A percentile compares a stretch with the other conserved stretches of the same genome.
These are phyloP conservation scores for Bombylius discolor DNA, from an alignment of 2,888 invertebrate species.

Conservation along the genomic window DNA sequence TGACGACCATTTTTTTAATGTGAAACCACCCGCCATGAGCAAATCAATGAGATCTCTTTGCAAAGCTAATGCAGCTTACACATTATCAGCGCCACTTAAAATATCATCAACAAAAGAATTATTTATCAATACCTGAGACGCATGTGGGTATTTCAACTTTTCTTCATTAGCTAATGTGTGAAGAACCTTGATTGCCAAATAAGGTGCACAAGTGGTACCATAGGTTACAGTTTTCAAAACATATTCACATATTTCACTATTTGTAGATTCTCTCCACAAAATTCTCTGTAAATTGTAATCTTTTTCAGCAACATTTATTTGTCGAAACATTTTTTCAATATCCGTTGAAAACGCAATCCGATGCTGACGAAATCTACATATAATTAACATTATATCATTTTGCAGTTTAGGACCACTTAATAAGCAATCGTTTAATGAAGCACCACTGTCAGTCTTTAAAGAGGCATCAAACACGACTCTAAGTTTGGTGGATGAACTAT, in stretches of 20 bases:
- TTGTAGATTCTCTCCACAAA: background rate
- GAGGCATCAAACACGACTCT: conserved; percentile 6
- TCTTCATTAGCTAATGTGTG: background rate
- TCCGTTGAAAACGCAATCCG: conserved; percentile 1
- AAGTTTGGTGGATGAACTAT: conserved; percentile 1
- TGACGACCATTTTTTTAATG: background rate
- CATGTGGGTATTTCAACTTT: conserved; percentile 4
- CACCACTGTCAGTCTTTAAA: background rate
- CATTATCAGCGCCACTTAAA: background rate
- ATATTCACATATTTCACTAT: background rate
- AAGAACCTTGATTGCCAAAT: background rate
- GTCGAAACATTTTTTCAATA: background rate
- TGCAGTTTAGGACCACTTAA: conserved; percentile 1
- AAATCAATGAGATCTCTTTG: background rate
- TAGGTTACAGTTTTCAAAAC: conserved; percentile 1
- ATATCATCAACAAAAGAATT: conserved; percentile 9
- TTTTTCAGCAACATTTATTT: background rate
- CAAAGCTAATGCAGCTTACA: conserved; percentile 2
- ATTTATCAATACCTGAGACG: background rate
- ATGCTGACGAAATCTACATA: background rate
- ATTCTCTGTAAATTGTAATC: conserved; percentile 1
- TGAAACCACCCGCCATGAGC: background rate
- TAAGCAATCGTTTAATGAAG: conserved; percentile 2
- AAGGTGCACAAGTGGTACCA: conserved; percentile 2
- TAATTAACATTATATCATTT: background rate